Percentiles rank a stretch among this genome's conserved stretches.
Conservation (phyloP, 2,797 vertebrate genomes). For the Arrhamphus sclerolepis region DNA sequence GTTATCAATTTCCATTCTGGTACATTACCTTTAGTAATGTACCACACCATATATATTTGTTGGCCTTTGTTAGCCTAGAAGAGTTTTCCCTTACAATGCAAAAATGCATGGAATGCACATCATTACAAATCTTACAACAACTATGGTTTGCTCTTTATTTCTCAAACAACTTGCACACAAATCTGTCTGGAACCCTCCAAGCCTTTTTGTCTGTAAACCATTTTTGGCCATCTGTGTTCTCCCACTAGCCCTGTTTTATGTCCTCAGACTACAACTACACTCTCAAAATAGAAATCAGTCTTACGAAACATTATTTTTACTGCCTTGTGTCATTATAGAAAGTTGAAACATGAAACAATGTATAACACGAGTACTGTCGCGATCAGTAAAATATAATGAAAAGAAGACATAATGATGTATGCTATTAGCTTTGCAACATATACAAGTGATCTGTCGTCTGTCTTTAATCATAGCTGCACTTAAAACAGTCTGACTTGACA, state of each 20-base stretch:
- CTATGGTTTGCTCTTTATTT: slow-evolving; percentile 21
- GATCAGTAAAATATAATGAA: not conserved
- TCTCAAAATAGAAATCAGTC: slow-evolving; percentile 62
- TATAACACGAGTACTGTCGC: slow-evolving; percentile 12
- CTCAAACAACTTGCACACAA: not conserved
- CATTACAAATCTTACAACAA: slow-evolving; percentile 39
- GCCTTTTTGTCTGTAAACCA: slow-evolving; percentile 43
- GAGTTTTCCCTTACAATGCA: slow-evolving; percentile 19
- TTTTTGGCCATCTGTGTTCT: slow-evolving; percentile 56
- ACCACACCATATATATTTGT: slow-evolving; percentile 18
- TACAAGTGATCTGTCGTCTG: slow-evolving; percentile 51
- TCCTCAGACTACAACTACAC: slow-evolving; percentile 48
- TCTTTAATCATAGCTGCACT: slow-evolving; percentile 61
- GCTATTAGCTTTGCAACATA: slow-evolving; percentile 36
- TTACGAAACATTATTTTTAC: slow-evolving; percentile 62
- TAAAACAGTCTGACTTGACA: slow-evolving; percentile 53
- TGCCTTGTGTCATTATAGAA: slow-evolving; percentile 41
- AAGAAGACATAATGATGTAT: slow-evolving; percentile 16
- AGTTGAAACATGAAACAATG: slow-evolving; percentile 38
- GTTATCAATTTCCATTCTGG: slow-evolving; percentile 41
- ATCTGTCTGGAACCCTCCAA: slow-evolving; percentile 41
- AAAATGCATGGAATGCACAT: slow-evolving; percentile 49
- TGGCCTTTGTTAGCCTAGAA: slow-evolving; percentile 11
- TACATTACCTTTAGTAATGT: slow-evolving; percentile 5
- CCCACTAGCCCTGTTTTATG: slow-evolving; percentile 36